These are phyloP conservation scores for Nomada goodeniana DNA, from an alignment of 2,888 invertebrate species.

Conservation along the genomic window DNA sequence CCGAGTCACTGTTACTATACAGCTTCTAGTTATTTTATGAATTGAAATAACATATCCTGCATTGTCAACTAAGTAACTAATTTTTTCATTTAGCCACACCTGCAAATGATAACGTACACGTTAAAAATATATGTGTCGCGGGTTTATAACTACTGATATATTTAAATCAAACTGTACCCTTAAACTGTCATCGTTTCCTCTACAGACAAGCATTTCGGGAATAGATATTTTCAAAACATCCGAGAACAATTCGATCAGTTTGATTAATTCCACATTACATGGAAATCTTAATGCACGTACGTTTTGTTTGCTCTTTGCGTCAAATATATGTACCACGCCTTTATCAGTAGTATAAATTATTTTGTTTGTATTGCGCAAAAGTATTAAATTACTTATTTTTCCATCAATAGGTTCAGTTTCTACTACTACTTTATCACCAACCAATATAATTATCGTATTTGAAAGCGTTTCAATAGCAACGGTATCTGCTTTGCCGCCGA, in stretches of 20 bases:
- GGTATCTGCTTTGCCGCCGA: constrained; percentile 69
- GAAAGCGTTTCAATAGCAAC: constrained; percentile 75
- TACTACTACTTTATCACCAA: constrained; percentile 84
- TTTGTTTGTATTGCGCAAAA: constrained; percentile 85
- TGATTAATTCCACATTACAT: constrained; percentile 49
- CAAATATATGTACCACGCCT: constrained; percentile 84
- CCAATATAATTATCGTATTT: constrained; percentile 79
- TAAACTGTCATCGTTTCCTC: constrained; percentile 63
- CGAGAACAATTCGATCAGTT: constrained; percentile 60
- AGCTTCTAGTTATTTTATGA: constrained; percentile 70
- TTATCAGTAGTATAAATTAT: constrained; percentile 85
- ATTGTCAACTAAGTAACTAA: constrained; percentile 64
- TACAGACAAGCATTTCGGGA: constrained; percentile 65
- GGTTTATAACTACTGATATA: neutral
- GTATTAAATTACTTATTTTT: constrained; percentile 84
- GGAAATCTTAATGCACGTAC: constrained; percentile 82
- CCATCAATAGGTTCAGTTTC: constrained; percentile 84
- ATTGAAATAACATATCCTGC: constrained; percentile 73
- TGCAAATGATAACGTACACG: constrained; percentile 40
- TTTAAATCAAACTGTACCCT: constrained; percentile 55
- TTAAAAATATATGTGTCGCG: constrained; percentile 22
- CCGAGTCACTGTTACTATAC: constrained; percentile 72
- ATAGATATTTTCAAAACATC: constrained; percentile 3
- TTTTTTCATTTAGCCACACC: constrained; percentile 67
- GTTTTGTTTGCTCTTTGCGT: constrained; percentile 82